Percentiles rank a stretch among this genome's conserved stretches.
Conservation (phyloP, 2,797 vertebrate species). For the Myotis planiceps region DNA sequence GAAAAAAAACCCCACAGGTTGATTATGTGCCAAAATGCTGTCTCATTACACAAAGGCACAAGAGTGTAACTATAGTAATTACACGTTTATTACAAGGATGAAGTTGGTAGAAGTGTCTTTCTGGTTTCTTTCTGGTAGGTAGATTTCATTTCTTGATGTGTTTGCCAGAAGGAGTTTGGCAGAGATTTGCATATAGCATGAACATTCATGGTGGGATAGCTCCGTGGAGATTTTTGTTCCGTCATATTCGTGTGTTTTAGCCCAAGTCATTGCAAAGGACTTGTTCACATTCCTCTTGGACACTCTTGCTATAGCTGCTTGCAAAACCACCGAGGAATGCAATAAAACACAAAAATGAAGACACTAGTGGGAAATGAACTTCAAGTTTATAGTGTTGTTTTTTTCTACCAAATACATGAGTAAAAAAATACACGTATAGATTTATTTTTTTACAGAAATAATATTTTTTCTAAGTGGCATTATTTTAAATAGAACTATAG, state of each 20-base stretch:
- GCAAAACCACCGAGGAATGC: constrained; percentile 49
- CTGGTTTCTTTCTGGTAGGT: not conserved
- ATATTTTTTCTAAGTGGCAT: constrained; percentile 18
- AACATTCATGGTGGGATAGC: not conserved
- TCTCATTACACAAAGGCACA: not conserved
- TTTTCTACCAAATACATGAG: not conserved
- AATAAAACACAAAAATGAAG: constrained; percentile 58
- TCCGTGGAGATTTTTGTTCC: not conserved
- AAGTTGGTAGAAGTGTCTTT: not conserved
- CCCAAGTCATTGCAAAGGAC: not conserved
- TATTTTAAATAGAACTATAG: constrained; percentile 45
- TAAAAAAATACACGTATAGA: not conserved
- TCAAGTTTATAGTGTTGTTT: not conserved
- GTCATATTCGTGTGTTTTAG: not conserved
- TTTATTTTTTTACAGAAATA: constrained; percentile 52
- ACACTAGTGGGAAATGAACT: constrained; percentile 14
- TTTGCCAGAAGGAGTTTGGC: not conserved
- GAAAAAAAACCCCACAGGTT: not conserved
- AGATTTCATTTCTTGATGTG: not conserved
- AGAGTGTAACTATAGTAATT: not conserved
- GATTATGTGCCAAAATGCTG: not conserved
- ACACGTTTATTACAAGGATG: not conserved
- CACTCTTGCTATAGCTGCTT: constrained; percentile 18
- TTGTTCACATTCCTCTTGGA: constrained; percentile 66
- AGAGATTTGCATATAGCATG: not conserved